Evolutionary conservation across 2,888 invertebrate species (phyloP).

Genomic region (Leptopilina myrica): DNA sequence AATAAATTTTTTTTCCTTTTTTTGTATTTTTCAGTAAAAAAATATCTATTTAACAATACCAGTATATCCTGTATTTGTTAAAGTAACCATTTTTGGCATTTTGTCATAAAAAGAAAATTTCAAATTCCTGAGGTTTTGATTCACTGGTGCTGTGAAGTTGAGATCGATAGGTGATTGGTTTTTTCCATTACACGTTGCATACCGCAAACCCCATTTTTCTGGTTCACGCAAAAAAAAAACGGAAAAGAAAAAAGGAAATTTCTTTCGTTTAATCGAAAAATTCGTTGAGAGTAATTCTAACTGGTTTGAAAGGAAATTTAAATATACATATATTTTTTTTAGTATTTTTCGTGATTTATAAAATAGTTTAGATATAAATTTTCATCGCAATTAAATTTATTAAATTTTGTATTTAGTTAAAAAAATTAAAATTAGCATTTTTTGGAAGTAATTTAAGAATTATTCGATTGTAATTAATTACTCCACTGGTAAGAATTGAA

Average conservation of each 20-base stretch:
- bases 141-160: neutral
- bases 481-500: no score
- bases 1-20: no score
- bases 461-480: no score
- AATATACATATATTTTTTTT: no score
- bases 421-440: no score
- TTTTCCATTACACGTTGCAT: conserved; percentile 6
- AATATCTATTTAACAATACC: neutral
- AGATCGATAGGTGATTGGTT: conserved; percentile 16
- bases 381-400: no score
- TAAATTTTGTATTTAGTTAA: no score
- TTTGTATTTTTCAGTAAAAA: neutral
- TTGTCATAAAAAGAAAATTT: neutral
- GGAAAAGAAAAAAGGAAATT: neutral
- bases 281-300: neutral
- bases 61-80: conserved; percentile 3
- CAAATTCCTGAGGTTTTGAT: conserved; percentile 1
- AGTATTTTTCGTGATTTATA: no score
- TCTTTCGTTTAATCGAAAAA: no score
- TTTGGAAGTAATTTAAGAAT: no score
- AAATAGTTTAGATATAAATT: no score
- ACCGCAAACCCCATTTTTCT: neutral
- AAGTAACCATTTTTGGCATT: neutral
- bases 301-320: neutral
- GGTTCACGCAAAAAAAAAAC: neutral